Evolutionary conservation across 2,888 invertebrate species (phyloP), one percentile per base, ranked within the genome.

Genomic region (Agriopis aurantiaria): DNA sequence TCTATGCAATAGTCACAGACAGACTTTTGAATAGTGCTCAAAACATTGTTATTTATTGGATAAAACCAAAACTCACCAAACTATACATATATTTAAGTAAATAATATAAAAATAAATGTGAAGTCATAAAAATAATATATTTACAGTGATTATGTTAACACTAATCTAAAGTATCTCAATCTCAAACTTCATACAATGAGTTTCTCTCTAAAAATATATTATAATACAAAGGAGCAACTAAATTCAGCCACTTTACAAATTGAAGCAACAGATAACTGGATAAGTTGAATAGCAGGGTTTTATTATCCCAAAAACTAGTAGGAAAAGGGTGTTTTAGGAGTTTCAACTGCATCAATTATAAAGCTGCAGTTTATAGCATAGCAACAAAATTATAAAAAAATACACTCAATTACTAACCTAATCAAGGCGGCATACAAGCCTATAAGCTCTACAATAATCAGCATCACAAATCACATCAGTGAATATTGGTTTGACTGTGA

Each of bases 31-130:
- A 60, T 62, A 49, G 76, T 82, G 79, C 75, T 77, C 65, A 73
- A 75, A 81, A 81, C 80, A 79, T 75, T 69, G 78, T 82, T 74
- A 78, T 78, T 71, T 74, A 81, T 80, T 82, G 82, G 85, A 85
- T 81, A 83, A 79, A 82, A 84, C 80, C 82, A 82, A 80, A 82
- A 83, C 80, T 83, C 80, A 72, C 81, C 86, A 88, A 90, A 86
- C 86, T 88, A 85, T 89, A 91, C 86, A 90, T 85, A 71, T 56
- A 66, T 66, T 58, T 82, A 80, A 86, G 88, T 90, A 91, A 92
- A 91, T 86, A 88, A 90, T 87, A 83, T 86, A 91, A 89, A 91
- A 91, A 87, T 91, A 75, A 75, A 75, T 70, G 68, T 71, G 67
- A 75, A 70, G 71, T 74, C 65, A 67, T 73, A 76, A 71, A 75